Conservation (phyloP, 2,888 invertebrate species). For the Anarsia innoxiella region DNA sequence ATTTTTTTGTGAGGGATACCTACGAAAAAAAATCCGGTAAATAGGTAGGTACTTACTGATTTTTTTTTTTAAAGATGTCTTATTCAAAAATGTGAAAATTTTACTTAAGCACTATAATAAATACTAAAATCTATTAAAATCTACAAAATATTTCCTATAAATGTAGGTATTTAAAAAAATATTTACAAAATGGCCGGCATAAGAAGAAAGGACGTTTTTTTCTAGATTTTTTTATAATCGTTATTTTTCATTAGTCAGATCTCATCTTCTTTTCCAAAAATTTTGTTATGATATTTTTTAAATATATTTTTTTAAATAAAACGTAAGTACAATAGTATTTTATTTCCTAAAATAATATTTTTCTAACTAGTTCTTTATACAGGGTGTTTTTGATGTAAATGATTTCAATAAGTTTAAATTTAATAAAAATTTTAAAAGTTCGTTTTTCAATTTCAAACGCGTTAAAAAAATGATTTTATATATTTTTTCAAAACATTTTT, state of each 20-base stretch:
- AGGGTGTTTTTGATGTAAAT: not conserved
- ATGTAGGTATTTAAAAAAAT: conserved; percentile 46
- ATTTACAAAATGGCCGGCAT: conserved; percentile 43
- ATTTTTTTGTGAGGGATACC: too few species aligned
- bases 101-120: too few species aligned
- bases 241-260: conserved; percentile 4
- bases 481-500: not conserved
- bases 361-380: not conserved
- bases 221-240: conserved; percentile 35
- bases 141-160: conserved; percentile 18
- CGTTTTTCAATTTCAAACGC: not conserved
- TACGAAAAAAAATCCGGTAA: too few species aligned
- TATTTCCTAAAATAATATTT: not conserved
- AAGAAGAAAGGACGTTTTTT: conserved; percentile 40
- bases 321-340: not conserved
- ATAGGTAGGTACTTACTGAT: too few species aligned
- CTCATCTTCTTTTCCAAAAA: conserved; percentile 1
- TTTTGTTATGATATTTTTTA: not conserved
- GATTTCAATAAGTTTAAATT: not conserved
- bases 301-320: not conserved
- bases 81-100: too few species aligned
- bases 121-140: conserved; percentile 19
- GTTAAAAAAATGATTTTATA: not conserved
- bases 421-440: not conserved
- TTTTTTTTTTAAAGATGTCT: too few species aligned